Evolutionary conservation across 2,113 vertebrate genomes (phyloP).

Genomic region (Lampris incognitus): DNA sequence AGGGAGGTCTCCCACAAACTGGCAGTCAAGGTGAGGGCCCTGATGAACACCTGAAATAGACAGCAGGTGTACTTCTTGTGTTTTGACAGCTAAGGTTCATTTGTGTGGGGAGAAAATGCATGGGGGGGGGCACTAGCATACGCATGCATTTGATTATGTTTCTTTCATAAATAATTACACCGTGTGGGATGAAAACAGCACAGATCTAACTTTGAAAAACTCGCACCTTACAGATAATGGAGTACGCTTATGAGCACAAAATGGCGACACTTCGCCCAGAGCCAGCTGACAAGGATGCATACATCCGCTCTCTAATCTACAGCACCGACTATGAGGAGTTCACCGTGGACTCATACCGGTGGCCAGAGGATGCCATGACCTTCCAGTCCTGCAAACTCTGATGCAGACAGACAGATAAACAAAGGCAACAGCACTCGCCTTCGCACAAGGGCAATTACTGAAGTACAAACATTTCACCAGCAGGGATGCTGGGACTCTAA

Average conservation of each 20-base stretch:
- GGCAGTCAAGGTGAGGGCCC: slow-evolving; percentile 87
- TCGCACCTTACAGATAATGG: slow-evolving; percentile 83
- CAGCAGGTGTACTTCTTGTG: no score
- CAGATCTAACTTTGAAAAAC: background rate
- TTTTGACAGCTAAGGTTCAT: background rate
- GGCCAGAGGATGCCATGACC: slow-evolving; percentile 88
- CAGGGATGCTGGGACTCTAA: background rate
- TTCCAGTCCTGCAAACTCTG: slow-evolving; percentile 89
- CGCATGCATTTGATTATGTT: background rate
- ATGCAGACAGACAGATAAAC: slow-evolving; percentile 31
- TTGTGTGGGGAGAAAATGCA: background rate
- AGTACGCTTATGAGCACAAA: slow-evolving; percentile 89
- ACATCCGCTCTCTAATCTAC: slow-evolving; percentile 87
- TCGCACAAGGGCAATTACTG: slow-evolving; percentile 14
- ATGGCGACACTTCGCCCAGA: slow-evolving; percentile 89
- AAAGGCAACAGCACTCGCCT: background rate
- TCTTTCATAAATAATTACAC: background rate
- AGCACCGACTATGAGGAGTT: slow-evolving; percentile 89
- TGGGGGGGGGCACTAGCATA: no score
- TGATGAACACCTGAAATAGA: background rate
- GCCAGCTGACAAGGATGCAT: slow-evolving; percentile 88
- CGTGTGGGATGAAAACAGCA: background rate
- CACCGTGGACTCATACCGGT: slow-evolving; percentile 87
- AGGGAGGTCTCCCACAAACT: slow-evolving; percentile 89
- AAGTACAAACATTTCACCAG: slow-evolving; percentile 36